Percentiles rank a stretch among this genome's conserved stretches.
These are phyloP conservation scores for Caenorhabditis sp. DNA, from an alignment of 2,888 invertebrate genomes.

Conservation along the genomic window DNA sequence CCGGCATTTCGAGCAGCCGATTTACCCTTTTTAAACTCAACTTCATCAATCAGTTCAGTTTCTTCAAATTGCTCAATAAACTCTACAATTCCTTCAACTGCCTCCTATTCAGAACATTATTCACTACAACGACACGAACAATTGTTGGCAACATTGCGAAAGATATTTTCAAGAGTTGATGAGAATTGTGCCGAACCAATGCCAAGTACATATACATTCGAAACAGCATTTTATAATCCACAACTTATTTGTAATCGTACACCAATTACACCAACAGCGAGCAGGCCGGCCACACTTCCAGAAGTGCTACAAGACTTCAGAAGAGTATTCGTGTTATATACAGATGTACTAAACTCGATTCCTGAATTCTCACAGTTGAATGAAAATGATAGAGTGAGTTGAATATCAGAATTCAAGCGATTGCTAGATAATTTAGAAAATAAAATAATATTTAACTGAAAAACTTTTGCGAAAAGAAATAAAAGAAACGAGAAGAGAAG, in stretches of 20 bases:
- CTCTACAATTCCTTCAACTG: background rate
- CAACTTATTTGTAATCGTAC: constrained; percentile 31
- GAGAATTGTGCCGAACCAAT: constrained; percentile 12
- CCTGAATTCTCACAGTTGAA: constrained; percentile 37
- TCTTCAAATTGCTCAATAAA: background rate
- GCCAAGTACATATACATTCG: constrained; percentile 24
- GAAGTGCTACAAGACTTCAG: constrained; percentile 59
- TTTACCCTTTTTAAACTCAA: background rate
- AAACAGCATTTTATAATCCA: constrained; percentile 29
- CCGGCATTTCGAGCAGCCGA: background rate
- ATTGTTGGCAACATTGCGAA: constrained; percentile 11
- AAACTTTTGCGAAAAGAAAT: too few relatives aligned
- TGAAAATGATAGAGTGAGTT: constrained; percentile 31
- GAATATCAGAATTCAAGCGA: too few relatives aligned
- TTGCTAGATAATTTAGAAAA: too few relatives aligned
- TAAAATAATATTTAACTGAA: too few relatives aligned
- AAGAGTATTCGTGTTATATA: constrained; percentile 57
- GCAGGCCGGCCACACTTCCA: constrained; percentile 46
- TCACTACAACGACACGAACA: constrained; percentile 7
- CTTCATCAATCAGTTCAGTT: background rate
- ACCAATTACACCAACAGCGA: constrained; percentile 39
- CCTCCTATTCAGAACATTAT: background rate
- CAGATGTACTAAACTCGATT: constrained; percentile 51
- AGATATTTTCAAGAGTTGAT: constrained; percentile 17
- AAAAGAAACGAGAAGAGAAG: too few relatives aligned